A percentile compares a stretch with the other conserved stretches of the same genome.
Conservation (phyloP, 2,888 invertebrate genomes). For the Dimorphilus gyrociliatus region DNA sequence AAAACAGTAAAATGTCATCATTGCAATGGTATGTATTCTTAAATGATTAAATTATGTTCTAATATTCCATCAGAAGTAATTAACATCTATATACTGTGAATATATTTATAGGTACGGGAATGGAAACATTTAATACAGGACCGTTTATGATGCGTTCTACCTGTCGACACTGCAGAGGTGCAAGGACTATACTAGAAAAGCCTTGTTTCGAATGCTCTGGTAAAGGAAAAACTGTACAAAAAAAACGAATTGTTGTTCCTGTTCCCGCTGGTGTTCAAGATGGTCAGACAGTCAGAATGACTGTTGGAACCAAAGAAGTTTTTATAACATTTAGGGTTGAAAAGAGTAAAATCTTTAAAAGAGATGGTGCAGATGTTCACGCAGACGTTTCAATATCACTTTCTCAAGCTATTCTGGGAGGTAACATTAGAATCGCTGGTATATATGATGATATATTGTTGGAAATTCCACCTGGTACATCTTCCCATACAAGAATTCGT, state of each 20-base stretch:
- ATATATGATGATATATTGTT: constrained; percentile 84
- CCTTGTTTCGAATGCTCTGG: constrained; percentile 85
- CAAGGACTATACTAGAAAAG: constrained; percentile 66
- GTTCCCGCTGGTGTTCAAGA: constrained; percentile 86
- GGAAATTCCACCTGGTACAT: constrained; percentile 77
- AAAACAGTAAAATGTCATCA: constrained; percentile 70
- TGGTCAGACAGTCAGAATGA: constrained; percentile 87
- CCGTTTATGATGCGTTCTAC: constrained; percentile 94
- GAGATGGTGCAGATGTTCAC: constrained; percentile 88
- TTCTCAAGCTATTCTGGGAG: constrained; percentile 81
- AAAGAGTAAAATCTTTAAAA: constrained; percentile 66
- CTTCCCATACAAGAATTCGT: constrained; percentile 72
- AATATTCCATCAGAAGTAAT: not conserved
- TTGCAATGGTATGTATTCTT: constrained; percentile 63
- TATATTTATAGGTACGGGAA: constrained; percentile 1
- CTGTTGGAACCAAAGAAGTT: constrained; percentile 69
- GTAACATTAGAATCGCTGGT: constrained; percentile 75
- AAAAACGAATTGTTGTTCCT: constrained; percentile 72
- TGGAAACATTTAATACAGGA: constrained; percentile 46
- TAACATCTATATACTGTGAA: not conserved
- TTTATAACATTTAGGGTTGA: constrained; percentile 69
- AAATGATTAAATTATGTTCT: not conserved
- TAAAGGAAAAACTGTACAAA: constrained; percentile 73
- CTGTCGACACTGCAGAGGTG: constrained; percentile 52
- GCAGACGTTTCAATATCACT: constrained; percentile 79